Conservation (phyloP, 2,113 vertebrate genomes). For the Mesocricetus auratus region DNA sequence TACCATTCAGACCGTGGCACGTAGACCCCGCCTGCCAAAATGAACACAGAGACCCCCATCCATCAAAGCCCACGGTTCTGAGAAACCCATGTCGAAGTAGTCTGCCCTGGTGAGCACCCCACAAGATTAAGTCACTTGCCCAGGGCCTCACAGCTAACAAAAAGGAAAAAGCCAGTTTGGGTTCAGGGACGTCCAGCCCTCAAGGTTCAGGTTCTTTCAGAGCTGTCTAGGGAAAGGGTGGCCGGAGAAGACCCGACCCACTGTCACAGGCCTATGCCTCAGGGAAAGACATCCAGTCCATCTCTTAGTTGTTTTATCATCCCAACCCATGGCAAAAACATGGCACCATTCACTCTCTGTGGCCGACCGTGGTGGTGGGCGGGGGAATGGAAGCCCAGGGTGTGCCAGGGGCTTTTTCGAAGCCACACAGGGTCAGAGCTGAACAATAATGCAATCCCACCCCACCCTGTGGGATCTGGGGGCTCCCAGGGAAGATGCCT, state of each 20-base stretch:
- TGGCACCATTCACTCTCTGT: neutral
- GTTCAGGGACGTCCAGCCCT: conserved; percentile 31
- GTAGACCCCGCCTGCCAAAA: neutral
- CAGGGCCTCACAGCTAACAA: neutral
- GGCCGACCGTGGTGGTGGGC: neutral
- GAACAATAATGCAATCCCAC: neutral
- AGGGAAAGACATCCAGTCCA: neutral
- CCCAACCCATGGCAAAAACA: neutral
- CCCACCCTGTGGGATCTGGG: neutral
- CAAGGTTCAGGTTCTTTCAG: neutral
- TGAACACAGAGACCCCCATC: neutral
- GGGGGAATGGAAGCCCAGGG: neutral
- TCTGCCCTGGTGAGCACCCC: neutral
- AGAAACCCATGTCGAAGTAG: neutral
- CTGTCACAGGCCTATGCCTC: neutral
- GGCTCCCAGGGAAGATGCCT: neutral
- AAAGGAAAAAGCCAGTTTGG: neutral
- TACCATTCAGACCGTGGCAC: neutral
- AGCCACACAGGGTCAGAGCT: conserved; percentile 51
- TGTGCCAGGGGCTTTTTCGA: neutral
- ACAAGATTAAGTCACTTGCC: neutral
- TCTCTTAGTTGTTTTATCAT: neutral
- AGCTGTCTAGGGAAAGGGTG: neutral
- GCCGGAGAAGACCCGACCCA: neutral
- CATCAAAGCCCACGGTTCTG: neutral